Percentiles rank a stretch among this genome's conserved stretches.
phyloP scores from a whole-genome alignment of 2,113 vertebrate species.

The Myrmecobius fasciatus region DNA sequence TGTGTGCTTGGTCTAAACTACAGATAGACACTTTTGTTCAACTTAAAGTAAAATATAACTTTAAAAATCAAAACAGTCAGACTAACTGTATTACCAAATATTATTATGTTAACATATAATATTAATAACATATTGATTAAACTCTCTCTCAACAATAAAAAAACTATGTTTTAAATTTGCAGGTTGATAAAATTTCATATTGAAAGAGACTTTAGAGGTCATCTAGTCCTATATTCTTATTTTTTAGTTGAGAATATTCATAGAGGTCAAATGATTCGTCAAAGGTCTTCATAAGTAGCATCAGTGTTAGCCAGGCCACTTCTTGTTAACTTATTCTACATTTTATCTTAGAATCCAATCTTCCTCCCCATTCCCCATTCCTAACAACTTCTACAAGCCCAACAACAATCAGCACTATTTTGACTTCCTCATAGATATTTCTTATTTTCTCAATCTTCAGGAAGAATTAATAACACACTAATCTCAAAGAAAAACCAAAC shows the following conservation, averaged over 20 bases:
- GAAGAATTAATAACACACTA: not conserved
- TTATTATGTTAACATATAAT: not conserved
- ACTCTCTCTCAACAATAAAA: not conserved
- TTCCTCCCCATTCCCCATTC: not conserved
- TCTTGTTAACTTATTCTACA: not conserved
- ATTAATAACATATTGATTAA: not conserved
- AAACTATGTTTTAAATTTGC: not conserved
- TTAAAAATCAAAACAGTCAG: not conserved
- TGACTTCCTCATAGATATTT: conserved; percentile 51
- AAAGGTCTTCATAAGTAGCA: not conserved
- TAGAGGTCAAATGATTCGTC: not conserved
- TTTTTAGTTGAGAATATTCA: not conserved
- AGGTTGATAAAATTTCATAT: not conserved
- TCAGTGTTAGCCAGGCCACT: not conserved
- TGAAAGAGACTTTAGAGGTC: not conserved
- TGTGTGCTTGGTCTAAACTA: not conserved
- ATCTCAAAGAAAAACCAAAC: not conserved
- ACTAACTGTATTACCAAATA: not conserved
- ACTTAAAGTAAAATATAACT: not conserved
- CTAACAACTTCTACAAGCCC: not conserved
- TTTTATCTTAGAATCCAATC: not conserved
- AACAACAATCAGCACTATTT: not conserved
- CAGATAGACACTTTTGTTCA: not conserved
- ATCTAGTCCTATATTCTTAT: not conserved
- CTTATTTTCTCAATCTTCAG: conserved; percentile 31